A percentile compares a stretch with the other conserved stretches of the same genome.
phyloP scores from a whole-genome alignment of 2,113 vertebrate species.

The Leptocoma aspasia region DNA sequence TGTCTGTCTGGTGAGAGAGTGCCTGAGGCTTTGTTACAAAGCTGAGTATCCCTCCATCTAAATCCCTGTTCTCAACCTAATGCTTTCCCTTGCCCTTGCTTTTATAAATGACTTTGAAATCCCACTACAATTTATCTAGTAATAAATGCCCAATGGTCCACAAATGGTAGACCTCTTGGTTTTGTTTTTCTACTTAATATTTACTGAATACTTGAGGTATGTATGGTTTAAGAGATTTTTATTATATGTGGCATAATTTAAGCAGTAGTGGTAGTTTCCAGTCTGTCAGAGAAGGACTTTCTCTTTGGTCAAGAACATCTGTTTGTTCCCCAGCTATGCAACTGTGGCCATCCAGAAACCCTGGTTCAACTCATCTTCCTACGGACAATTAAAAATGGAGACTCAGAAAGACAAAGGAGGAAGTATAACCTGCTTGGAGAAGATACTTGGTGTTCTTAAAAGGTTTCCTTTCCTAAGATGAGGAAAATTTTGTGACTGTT shows the following conservation, averaged over 20 bases:
- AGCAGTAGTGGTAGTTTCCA: neutral
- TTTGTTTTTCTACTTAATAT: slow-evolving; percentile 28
- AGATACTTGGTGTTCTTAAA: neutral
- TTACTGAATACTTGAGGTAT: slow-evolving; percentile 17
- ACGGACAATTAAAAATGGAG: fast-evolving
- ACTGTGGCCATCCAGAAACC: neutral
- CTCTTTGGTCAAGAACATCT: neutral
- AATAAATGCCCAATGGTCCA: neutral
- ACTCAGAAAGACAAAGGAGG: neutral
- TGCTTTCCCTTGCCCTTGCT: neutral
- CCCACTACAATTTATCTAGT: neutral
- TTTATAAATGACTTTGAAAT: neutral
- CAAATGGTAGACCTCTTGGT: neutral
- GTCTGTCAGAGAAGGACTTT: neutral
- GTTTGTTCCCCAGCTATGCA: neutral
- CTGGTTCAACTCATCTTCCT: neutral
- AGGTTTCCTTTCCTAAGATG: neutral
- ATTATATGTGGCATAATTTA: slow-evolving; percentile 5
- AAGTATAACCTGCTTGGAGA: neutral
- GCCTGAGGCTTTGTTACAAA: neutral
- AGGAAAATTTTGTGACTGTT: neutral
- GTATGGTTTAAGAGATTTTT: slow-evolving; percentile 24
- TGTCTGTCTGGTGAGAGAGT: neutral
- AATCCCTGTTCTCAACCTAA: neutral
- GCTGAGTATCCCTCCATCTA: neutral